Evolutionary conservation across 2,113 vertebrate species (phyloP).

Genomic region (Gavialis gangeticus): DNA sequence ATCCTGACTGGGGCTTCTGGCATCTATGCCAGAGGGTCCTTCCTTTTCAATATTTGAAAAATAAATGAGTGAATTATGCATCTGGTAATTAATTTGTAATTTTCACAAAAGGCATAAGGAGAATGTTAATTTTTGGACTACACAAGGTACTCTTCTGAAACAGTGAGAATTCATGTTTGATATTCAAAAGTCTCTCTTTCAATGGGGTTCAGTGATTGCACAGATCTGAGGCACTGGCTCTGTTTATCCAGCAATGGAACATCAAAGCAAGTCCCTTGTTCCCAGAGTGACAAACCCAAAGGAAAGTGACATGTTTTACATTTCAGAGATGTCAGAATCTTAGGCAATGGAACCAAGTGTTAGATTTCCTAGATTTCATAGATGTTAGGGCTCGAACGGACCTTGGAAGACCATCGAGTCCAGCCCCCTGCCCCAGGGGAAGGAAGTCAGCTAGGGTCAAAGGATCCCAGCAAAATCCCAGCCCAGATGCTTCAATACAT

Average conservation of each 20-base stretch:
- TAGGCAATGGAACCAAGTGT: background rate
- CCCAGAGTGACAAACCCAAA: background rate
- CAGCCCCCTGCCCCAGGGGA: too few species aligned
- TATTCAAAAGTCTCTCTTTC: background rate
- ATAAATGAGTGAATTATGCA: constrained; percentile 64
- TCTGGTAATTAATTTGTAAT: constrained; percentile 59
- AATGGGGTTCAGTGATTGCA: background rate
- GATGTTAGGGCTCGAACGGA: too few species aligned
- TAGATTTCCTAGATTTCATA: background rate
- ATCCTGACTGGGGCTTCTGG: background rate
- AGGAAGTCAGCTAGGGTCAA: too few species aligned
- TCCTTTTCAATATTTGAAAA: constrained; percentile 49
- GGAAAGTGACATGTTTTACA: constrained; percentile 13
- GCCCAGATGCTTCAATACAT: background rate
- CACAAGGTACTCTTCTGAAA: background rate
- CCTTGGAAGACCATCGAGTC: too few species aligned
- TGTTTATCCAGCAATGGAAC: background rate
- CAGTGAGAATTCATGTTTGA: background rate
- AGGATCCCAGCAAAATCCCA: too few species aligned
- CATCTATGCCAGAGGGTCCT: background rate
- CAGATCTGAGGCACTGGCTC: background rate
- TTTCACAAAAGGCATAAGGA: constrained; percentile 8
- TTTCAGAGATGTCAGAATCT: background rate
- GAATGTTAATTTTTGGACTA: constrained; percentile 13
- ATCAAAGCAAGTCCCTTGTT: background rate